Base-by-base conservation (phyloP, 2,113 vertebrate genomes). In the Steatornis caripensis region DNA sequence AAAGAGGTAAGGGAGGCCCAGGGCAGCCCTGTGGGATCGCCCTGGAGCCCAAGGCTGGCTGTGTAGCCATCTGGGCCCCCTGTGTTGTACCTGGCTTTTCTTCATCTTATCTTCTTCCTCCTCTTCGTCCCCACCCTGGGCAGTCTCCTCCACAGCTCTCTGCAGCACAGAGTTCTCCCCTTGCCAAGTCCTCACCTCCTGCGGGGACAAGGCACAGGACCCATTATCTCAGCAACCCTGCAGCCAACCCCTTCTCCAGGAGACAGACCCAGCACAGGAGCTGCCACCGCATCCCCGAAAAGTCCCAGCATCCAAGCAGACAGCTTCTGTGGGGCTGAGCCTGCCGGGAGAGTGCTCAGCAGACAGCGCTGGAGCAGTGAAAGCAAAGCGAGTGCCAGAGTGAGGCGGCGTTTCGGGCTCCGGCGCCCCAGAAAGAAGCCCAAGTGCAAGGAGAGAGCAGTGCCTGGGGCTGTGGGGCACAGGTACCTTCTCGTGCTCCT, bases 401-500 rank as follows among this genome's bases (percentile, higher is more conserved):
- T 8, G 0, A 91, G 91, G 60, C 16, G 4, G 37, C 11, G 5
- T 64, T 87, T 71, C 0, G 2, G 75, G 61, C 69, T 79, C 84
- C 6, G 0, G 81, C 3, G 6, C 72, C 89, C 60, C 84, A 55
- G 53, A 95, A 72, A 95, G 72, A 95, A 95, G 86, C 85, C 79
- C 81, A 77, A 92, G 93, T 83, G 94, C 92, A 79, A 95, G 69
- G 53, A 96, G 78, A 97, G 88, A 57, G 14, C 77, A 97, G 96
- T 2, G 9, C 94, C 95, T 34, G 15, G 55, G 58, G 43, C 95
- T 84, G 74, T 3, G 3, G 92, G 83, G 81, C 90, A 80, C 36
- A 23, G 96, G 95, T 99, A 99, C 99, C 99, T 99, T 99, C 97
- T 98, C 96, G 6, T 98, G 98, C 95, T 99, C 99, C 98, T 99